Evolutionary conservation across 2,888 invertebrate species (phyloP), one percentile per base, ranked within the genome.

Genomic region (Pandemis corylana): DNA sequence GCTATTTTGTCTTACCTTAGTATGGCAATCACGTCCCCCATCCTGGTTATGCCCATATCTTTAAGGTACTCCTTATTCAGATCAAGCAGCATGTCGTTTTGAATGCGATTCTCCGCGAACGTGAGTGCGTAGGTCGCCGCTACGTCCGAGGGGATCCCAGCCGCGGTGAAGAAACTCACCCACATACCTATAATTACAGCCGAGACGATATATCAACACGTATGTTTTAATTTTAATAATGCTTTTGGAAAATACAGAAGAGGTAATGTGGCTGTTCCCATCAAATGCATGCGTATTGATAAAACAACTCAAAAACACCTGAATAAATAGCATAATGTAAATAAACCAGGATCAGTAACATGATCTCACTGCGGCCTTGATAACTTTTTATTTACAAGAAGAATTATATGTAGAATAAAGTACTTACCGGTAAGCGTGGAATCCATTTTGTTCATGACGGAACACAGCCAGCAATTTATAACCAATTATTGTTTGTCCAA

Each of bases 61-160:
- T 96, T 95, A 2, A 98, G 90, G 84, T 98, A 97, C 80, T 98
- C 98, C 83, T 98, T 98, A 80, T 97, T 98, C 13, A 98, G 92
- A 81, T 98, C 98, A 77, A 97, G 92, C 70, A 98, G 87, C 98
- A 98, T 98, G 81, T 97, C 97, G 79, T 96, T 96, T 84, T 97
- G 96, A 76, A 98, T 98, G 44, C 98, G 95, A 89, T 98, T 97
- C 84, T 98, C 97, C 0, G 97, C 96, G 87, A 98, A 98, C 7
- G 97, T 96, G 36, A 98, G 95, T 0, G 98, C 98, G 89, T 98
- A 98, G 75, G 96, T 96, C 0, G 97, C 97, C 0, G 97, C 96
- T 68, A 96, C 96, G 65, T 96, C 96, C 0, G 96, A 95, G 0
- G 97, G 97, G 78, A 98, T 97, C 2, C 98, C 98, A 12, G 98